A percentile compares a stretch with the other conserved stretches of the same genome.
Evolutionary conservation across 1,140 invertebrate species (phyloP).

Genomic region (Globodera ellingtonae): DNA sequence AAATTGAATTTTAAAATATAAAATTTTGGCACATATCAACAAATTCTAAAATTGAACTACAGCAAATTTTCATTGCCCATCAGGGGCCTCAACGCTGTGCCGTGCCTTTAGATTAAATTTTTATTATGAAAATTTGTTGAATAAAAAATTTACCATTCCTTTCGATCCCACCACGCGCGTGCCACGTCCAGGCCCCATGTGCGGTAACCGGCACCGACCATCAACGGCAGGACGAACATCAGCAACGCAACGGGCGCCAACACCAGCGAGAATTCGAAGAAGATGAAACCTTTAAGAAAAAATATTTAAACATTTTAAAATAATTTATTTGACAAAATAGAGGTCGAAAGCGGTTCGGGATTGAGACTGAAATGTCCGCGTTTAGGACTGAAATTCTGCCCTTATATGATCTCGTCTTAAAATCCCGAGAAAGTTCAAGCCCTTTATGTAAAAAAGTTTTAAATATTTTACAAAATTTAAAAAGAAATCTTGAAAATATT

Average conservation of each 20-base stretch:
- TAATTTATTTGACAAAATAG: too few relatives aligned
- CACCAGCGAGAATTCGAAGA: slow-evolving; percentile 36
- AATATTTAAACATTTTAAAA: neutral
- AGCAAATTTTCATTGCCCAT: slow-evolving; percentile 2
- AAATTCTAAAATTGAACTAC: too few relatives aligned
- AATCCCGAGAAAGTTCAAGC: too few relatives aligned
- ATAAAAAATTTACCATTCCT: slow-evolving; percentile 31
- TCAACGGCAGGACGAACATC: slow-evolving; percentile 36
- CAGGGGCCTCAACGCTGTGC: slow-evolving; percentile 25
- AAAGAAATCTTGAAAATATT: too few relatives aligned
- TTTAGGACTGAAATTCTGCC: too few relatives aligned
- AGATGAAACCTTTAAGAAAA: slow-evolving; percentile 25
- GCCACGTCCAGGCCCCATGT: slow-evolving; percentile 37
- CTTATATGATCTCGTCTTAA: too few relatives aligned
- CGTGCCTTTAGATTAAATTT: slow-evolving; percentile 24
- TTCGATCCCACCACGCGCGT: slow-evolving; percentile 39
- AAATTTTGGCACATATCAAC: too few relatives aligned
- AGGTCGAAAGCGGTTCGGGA: too few relatives aligned
- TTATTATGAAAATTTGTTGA: neutral
- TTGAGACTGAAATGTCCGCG: too few relatives aligned
- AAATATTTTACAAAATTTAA: too few relatives aligned
- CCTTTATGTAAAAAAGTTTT: too few relatives aligned
- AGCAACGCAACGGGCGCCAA: slow-evolving; percentile 34
- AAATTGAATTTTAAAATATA: too few relatives aligned
- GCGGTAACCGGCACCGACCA: slow-evolving; percentile 37